Evolutionary conservation across 2,113 vertebrate species (phyloP).

Genomic region (Lucifuga dentata): DNA sequence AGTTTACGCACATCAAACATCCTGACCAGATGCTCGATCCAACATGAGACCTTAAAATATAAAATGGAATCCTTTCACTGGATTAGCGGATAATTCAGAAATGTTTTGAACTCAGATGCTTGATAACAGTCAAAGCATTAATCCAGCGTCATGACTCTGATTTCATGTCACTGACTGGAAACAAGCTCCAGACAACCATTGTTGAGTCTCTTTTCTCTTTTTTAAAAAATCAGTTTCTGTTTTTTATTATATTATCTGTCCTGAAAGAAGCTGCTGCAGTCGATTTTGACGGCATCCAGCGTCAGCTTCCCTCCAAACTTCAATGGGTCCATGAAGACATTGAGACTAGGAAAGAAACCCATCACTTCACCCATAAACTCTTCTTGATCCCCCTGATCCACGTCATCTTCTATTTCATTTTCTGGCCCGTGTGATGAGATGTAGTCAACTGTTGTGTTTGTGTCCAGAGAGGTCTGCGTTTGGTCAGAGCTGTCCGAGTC

Average conservation of each 20-base stretch:
- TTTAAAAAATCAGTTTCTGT: too few species aligned
- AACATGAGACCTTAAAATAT: not conserved
- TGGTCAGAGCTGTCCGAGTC: slow-evolving; percentile 75
- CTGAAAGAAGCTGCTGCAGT: slow-evolving; percentile 75
- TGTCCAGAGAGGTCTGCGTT: slow-evolving; percentile 72
- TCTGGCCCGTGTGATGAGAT: slow-evolving; percentile 65
- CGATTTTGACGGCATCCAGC: slow-evolving; percentile 80
- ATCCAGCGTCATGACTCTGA: too few species aligned
- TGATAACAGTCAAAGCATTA: too few species aligned
- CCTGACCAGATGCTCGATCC: not conserved
- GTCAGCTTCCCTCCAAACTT: slow-evolving; percentile 74
- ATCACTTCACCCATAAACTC: slow-evolving; percentile 19
- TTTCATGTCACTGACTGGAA: too few species aligned
- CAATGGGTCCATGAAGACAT: slow-evolving; percentile 47
- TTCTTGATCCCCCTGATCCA: slow-evolving; percentile 37
- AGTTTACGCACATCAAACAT: slow-evolving; percentile 37
- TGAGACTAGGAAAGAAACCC: slow-evolving; percentile 67
- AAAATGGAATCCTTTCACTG: too few species aligned
- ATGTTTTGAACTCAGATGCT: too few species aligned
- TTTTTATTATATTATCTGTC: not conserved
- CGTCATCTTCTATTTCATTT: not conserved
- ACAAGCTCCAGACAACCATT: not conserved
- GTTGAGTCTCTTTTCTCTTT: too few species aligned
- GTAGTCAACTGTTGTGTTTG: slow-evolving; percentile 72
- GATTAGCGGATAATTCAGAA: too few species aligned